Evolutionary conservation across 2,113 vertebrate genomes (phyloP).

Genomic region (Podocnemis expansa): DNA sequence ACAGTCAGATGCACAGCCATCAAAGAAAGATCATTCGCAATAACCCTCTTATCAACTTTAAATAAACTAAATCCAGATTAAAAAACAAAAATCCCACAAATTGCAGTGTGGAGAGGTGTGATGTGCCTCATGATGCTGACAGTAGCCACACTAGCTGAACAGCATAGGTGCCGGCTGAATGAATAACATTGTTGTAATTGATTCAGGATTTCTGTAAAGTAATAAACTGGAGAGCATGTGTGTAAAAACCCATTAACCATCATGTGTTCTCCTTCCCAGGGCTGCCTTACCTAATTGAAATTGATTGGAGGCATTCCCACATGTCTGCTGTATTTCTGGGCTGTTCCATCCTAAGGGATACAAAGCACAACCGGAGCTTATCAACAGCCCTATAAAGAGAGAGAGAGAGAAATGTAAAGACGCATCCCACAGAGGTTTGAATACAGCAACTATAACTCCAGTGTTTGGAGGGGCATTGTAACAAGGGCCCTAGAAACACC

Average conservation of each 20-base stretch:
- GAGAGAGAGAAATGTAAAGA: not conserved
- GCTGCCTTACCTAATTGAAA: slow-evolving; percentile 71
- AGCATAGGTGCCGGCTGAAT: not conserved
- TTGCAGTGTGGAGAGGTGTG: not conserved
- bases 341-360: slow-evolving; percentile 77
- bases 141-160: not conserved
- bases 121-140: not conserved
- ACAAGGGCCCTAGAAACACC: not conserved
- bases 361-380: slow-evolving; percentile 72
- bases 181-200: not conserved
- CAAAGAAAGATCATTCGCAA: not conserved
- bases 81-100: not conserved
- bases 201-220: not conserved
- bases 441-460: not conserved
- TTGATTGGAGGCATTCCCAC: slow-evolving; percentile 72
- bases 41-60: not conserved
- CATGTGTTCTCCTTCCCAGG: not conserved
- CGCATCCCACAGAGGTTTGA: not conserved
- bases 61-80: not conserved
- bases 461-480: not conserved
- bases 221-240: not conserved
- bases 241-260: not conserved
- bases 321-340: slow-evolving; percentile 73
- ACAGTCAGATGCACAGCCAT: not conserved
- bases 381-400: slow-evolving; percentile 68